Evolutionary conservation across 2,888 invertebrate genomes (phyloP).

Genomic region (Pseudanteris insignis): DNA sequence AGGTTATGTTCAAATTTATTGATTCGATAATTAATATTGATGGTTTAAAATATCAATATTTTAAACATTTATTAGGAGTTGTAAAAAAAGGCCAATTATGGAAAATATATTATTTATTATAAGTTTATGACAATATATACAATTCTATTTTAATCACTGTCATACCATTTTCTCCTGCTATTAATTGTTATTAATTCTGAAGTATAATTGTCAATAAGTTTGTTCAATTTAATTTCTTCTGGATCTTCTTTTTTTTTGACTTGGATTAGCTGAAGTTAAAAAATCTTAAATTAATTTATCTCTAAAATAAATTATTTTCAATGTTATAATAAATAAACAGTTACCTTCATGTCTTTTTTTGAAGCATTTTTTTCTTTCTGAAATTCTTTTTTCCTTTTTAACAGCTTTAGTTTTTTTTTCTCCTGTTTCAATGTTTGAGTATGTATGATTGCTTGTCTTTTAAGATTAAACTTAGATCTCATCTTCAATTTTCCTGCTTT

Average conservation of each 20-base stretch:
- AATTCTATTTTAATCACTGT: too few species aligned
- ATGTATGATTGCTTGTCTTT: conserved; percentile 12
- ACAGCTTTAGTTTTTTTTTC: conserved; percentile 1
- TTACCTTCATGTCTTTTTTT: conserved; percentile 11
- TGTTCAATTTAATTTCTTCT: background rate
- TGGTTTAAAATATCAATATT: too few species aligned
- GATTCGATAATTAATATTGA: too few species aligned
- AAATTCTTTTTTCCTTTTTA: background rate
- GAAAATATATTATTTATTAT: too few species aligned
- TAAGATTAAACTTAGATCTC: conserved; percentile 15
- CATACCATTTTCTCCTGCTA: background rate
- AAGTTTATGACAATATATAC: too few species aligned
- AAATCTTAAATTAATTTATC: too few species aligned
- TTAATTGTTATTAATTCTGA: background rate
- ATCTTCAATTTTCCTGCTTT: conserved; percentile 13
- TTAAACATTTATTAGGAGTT: too few species aligned
- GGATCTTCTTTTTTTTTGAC: too few species aligned
- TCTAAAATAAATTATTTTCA: too few species aligned
- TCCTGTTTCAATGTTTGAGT: conserved; percentile 7
- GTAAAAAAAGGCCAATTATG: too few species aligned
- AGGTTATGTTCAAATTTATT: too few species aligned
- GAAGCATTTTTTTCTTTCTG: conserved; percentile 5
- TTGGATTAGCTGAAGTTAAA: background rate
- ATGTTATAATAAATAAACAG: too few species aligned
- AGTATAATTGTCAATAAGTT: background rate